These are phyloP conservation scores for Mantis religiosa DNA, from an alignment of 2,888 invertebrate species.

Conservation along the genomic window DNA sequence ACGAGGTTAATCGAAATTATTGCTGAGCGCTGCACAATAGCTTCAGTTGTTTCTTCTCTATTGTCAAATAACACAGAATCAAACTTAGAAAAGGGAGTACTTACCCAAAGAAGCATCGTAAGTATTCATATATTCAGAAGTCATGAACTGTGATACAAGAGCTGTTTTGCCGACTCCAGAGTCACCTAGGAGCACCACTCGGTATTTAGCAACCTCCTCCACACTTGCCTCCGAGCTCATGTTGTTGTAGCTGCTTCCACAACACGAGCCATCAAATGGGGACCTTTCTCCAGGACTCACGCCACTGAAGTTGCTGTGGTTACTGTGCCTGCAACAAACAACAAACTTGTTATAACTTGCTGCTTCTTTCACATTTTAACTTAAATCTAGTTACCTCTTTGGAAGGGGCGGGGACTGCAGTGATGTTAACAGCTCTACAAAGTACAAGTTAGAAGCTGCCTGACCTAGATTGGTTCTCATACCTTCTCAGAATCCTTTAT, in stretches of 20 bases:
- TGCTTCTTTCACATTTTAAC: background rate
- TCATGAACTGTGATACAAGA: conserved; percentile 89
- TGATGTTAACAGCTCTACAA: background rate
- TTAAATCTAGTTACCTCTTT: background rate
- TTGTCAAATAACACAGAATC: too few species aligned
- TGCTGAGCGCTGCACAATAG: too few species aligned
- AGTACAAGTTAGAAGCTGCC: too few species aligned
- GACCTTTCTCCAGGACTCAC: conserved; percentile 56
- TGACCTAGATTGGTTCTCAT: background rate
- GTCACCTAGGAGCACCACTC: conserved; percentile 79
- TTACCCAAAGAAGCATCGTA: conserved; percentile 88
- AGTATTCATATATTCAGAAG: conserved; percentile 92
- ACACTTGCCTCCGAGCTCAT: conserved; percentile 67
- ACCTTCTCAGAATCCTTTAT: background rate
- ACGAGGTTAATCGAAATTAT: too few species aligned
- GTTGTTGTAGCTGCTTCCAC: conserved; percentile 72
- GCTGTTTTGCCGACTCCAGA: conserved; percentile 89
- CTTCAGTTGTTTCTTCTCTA: too few species aligned
- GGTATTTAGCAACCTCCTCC: conserved; percentile 63
- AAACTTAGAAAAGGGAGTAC: conserved; percentile 36
- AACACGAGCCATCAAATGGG: conserved; percentile 84
- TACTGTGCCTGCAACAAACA: conserved; percentile 46
- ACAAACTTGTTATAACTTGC: background rate
- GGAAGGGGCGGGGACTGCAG: too few species aligned
- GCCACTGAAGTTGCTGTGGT: conserved; percentile 56